phyloP scores from a whole-genome alignment of 1,140 invertebrate genomes.

The Lepidotrigona ventralis region DNA sequence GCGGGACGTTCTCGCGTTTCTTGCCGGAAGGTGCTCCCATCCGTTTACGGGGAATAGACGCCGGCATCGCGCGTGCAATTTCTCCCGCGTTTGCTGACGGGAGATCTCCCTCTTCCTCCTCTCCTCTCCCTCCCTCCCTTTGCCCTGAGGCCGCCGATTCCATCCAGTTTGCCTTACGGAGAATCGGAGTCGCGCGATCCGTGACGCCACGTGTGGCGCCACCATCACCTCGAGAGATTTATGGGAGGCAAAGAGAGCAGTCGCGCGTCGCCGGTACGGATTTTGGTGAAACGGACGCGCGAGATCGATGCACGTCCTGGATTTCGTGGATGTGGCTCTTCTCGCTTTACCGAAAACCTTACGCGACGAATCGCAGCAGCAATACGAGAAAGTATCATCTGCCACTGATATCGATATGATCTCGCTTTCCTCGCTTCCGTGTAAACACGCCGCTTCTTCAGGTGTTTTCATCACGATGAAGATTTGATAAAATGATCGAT shows the following conservation, averaged over 20 bases:
- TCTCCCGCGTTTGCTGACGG: conserved; percentile 8
- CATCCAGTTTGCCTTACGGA: conserved; percentile 42
- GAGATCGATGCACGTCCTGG: conserved; percentile 67
- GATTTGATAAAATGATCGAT: too few species aligned
- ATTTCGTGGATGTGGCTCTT: conserved; percentile 36
- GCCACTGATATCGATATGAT: background rate
- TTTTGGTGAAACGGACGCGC: conserved; percentile 51
- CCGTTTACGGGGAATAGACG: conserved; percentile 28
- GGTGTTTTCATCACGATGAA: too few species aligned
- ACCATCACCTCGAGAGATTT: conserved; percentile 46
- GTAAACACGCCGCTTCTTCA: background rate
- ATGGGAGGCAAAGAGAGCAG: conserved; percentile 27
- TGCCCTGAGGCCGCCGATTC: conserved; percentile 3
- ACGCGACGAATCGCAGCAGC: background rate
- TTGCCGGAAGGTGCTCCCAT: conserved; percentile 1
- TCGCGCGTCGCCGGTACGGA: conserved; percentile 29
- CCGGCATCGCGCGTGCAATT: conserved; percentile 38
- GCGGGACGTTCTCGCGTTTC: conserved; percentile 14
- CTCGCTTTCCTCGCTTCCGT: conserved; percentile 21
- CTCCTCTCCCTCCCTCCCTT: background rate
- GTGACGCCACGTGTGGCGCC: conserved; percentile 44
- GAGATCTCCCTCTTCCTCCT: too few species aligned
- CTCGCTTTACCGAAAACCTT: conserved; percentile 11
- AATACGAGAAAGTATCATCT: conserved; percentile 27
- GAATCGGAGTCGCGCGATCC: conserved; percentile 46